A percentile compares a stretch with the other conserved stretches of the same genome.
Conservation (phyloP, 1,140 invertebrate species). For the Atopsyche davidsoni region DNA sequence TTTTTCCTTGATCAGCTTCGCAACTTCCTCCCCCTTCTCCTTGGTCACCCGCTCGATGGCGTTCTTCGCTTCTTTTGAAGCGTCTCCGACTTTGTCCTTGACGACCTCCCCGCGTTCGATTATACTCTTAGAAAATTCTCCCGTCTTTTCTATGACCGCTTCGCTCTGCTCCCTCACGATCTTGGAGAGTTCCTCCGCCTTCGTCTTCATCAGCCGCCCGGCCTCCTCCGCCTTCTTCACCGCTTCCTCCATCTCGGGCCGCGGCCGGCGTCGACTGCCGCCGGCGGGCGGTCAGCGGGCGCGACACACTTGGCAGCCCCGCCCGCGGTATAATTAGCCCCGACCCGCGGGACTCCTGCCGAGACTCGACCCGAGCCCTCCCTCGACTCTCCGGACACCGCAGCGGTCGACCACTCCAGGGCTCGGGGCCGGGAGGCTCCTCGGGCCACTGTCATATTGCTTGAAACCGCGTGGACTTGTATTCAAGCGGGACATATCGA, state of each 20-base stretch:
- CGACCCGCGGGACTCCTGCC: too few relatives aligned
- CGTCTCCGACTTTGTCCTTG: constrained; percentile 9
- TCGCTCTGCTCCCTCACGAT: background rate
- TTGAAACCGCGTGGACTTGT: too few relatives aligned
- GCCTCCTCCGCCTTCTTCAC: constrained; percentile 2
- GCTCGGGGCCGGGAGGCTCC: too few relatives aligned
- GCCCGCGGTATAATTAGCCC: too few relatives aligned
- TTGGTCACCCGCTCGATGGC: background rate
- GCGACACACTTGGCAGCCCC: too few relatives aligned
- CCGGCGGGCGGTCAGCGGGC: background rate
- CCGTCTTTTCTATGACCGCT: constrained; percentile 3
- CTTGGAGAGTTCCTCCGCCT: constrained; percentile 4
- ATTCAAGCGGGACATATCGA: too few relatives aligned
- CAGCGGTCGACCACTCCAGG: too few relatives aligned
- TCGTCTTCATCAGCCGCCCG: background rate
- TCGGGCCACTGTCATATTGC: too few relatives aligned
- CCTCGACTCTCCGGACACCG: too few relatives aligned
- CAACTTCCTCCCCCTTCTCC: constrained; percentile 11
- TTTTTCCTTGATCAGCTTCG: constrained; percentile 8
- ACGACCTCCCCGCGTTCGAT: constrained; percentile 3
- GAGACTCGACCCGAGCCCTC: too few relatives aligned
- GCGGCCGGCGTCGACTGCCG: background rate
- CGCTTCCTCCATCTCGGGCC: constrained; percentile 11
- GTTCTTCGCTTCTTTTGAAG: constrained; percentile 4
- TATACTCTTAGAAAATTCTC: constrained; percentile 2